phyloP scores from a whole-genome alignment of 2,113 vertebrate species.

The Rousettus leschenaultii region DNA sequence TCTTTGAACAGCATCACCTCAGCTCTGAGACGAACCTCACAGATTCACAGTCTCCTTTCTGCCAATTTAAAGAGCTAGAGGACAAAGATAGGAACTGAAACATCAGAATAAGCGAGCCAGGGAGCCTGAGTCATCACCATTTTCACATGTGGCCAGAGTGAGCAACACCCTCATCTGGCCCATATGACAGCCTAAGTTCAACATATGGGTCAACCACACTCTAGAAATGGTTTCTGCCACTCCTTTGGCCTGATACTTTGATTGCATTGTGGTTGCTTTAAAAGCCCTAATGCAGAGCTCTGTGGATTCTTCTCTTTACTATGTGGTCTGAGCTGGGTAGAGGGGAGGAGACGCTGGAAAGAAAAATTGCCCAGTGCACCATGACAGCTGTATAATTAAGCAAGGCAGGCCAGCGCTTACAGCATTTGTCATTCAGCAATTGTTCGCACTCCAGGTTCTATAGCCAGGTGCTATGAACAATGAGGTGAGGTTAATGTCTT shows the following conservation, averaged over 20 bases:
- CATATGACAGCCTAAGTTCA: constrained; percentile 26
- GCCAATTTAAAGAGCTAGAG: neutral
- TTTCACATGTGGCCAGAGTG: constrained; percentile 22
- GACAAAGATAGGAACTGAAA: neutral
- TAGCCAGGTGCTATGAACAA: constrained; percentile 53
- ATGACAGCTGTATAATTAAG: constrained; percentile 76
- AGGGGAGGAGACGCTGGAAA: constrained; percentile 71
- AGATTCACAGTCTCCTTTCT: neutral
- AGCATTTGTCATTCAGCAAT: constrained; percentile 56
- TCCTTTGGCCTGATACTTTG: constrained; percentile 73
- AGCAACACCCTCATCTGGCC: constrained; percentile 53
- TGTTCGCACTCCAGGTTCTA: neutral
- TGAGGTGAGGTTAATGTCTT: constrained; percentile 42
- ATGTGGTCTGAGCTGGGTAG: constrained; percentile 76
- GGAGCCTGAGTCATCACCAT: neutral
- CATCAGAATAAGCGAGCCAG: neutral
- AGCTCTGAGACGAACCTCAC: neutral
- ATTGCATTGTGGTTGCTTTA: constrained; percentile 76
- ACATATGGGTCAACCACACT: constrained; percentile 71
- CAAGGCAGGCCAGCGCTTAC: constrained; percentile 61
- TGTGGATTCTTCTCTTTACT: constrained; percentile 76
- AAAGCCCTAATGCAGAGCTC: constrained; percentile 70
- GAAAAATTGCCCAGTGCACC: constrained; percentile 66
- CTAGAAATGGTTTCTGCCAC: constrained; percentile 69
- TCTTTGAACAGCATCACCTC: neutral